Evolutionary conservation across 1,140 invertebrate genomes (phyloP).

Genomic region (Pachyrhynchus sulphureomaculatus): DNA sequence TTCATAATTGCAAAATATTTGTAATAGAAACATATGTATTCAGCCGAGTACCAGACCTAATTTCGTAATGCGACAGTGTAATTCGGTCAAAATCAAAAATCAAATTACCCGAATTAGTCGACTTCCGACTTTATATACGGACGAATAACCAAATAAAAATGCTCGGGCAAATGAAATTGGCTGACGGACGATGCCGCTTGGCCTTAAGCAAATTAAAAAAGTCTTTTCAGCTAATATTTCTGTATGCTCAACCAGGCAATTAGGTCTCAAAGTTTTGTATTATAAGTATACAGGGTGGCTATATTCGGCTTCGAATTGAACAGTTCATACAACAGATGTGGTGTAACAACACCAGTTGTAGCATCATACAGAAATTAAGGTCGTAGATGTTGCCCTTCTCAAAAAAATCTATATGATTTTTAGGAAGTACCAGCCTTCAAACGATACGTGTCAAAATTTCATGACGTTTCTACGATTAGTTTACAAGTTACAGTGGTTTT

Average conservation of each 20-base stretch:
- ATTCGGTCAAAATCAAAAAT: slow-evolving; percentile 5
- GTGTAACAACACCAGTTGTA: too few relatives aligned
- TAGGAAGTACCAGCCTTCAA: too few relatives aligned
- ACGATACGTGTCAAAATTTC: too few relatives aligned
- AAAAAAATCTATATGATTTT: too few relatives aligned
- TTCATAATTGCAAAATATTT: too few relatives aligned
- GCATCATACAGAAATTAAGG: too few relatives aligned
- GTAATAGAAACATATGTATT: not conserved
- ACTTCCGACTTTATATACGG: slow-evolving; percentile 2
- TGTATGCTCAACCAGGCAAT: not conserved
- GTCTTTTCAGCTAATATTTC: not conserved
- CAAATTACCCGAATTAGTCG: not conserved
- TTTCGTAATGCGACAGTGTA: not conserved
- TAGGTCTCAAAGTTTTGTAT: not conserved
- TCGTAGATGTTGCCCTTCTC: too few relatives aligned
- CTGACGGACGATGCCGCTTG: not conserved
- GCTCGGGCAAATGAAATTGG: slow-evolving; percentile 8
- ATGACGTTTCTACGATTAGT: too few relatives aligned
- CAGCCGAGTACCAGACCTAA: not conserved
- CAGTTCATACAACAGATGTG: too few relatives aligned
- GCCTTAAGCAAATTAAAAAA: slow-evolving; percentile 12
- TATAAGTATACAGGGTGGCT: too few relatives aligned
- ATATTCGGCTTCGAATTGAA: too few relatives aligned
- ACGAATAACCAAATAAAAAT: slow-evolving; percentile 14
- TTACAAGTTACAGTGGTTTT: too few relatives aligned